phyloP scores from a whole-genome alignment of 2,888 invertebrate genomes.

The Tiliacea aurago region DNA sequence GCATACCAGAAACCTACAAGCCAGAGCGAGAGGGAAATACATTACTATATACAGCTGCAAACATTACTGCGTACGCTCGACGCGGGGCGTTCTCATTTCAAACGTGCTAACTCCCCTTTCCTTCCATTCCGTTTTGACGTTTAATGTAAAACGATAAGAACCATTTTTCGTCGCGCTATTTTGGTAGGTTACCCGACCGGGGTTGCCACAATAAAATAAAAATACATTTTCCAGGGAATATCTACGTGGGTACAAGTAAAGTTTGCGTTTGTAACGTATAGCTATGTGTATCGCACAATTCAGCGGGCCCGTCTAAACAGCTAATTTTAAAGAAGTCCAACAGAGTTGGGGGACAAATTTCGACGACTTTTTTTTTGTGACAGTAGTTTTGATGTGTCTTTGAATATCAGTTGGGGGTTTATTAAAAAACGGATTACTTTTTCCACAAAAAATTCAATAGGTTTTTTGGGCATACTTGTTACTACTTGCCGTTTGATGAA shows the following conservation, averaged over 20 bases:
- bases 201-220: slow-evolving; percentile 85
- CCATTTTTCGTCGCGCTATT: slow-evolving; percentile 54
- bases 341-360: slow-evolving; percentile 70
- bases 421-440: slow-evolving; percentile 53
- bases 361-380: slow-evolving; percentile 67
- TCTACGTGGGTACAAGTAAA: slow-evolving; percentile 88
- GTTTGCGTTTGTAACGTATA: slow-evolving; percentile 82
- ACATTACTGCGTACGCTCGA: slow-evolving; percentile 83
- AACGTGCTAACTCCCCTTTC: slow-evolving; percentile 71
- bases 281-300: slow-evolving; percentile 81
- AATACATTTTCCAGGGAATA: slow-evolving; percentile 90
- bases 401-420: slow-evolving; percentile 59
- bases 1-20: slow-evolving; percentile 59
- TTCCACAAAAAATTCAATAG: slow-evolving; percentile 17
- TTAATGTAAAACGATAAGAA: slow-evolving; percentile 48
- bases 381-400: slow-evolving; percentile 63
- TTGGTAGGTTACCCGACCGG: slow-evolving; percentile 69
- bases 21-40: slow-evolving; percentile 75
- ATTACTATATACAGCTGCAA: slow-evolving; percentile 87
- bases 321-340: slow-evolving; percentile 87
- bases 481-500: slow-evolving; percentile 34
- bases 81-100: slow-evolving; percentile 65
- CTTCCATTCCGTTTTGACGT: slow-evolving; percentile 58
- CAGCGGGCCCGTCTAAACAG: slow-evolving; percentile 84
- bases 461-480: slow-evolving; percentile 30